Conservation (phyloP, 1,140 invertebrate species). For the Zaprionus ornatus region DNA sequence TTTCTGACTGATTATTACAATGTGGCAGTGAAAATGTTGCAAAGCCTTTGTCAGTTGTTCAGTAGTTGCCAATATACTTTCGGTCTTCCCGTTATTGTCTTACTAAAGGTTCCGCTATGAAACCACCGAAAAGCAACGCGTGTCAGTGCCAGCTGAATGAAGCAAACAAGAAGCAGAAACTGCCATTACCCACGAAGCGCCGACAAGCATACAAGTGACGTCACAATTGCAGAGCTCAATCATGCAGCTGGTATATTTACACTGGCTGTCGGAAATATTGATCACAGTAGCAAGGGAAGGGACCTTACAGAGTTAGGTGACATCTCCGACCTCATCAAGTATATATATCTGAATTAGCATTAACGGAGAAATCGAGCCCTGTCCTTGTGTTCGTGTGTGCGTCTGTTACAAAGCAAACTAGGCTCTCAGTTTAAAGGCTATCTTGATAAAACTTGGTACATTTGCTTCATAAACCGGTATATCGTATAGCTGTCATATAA, state of each 20-base stretch:
- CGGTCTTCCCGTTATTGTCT: slow-evolving; percentile 41
- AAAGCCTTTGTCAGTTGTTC: slow-evolving; percentile 8
- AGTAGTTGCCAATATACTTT: slow-evolving; percentile 58
- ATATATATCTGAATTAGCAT: too few relatives aligned
- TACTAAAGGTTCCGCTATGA: slow-evolving; percentile 32
- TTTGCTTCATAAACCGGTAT: too few relatives aligned
- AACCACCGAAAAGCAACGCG: slow-evolving; percentile 43
- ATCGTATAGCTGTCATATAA: too few relatives aligned
- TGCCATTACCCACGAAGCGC: slow-evolving; percentile 17
- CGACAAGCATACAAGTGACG: slow-evolving; percentile 18
- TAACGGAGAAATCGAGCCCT: too few relatives aligned
- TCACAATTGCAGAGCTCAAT: slow-evolving; percentile 8
- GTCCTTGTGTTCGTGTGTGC: too few relatives aligned
- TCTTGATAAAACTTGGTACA: too few relatives aligned
- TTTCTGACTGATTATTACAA: slow-evolving; percentile 17
- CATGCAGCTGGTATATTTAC: neutral
- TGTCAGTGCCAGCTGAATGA: slow-evolving; percentile 44
- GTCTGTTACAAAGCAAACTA: too few relatives aligned
- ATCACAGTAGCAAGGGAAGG: neutral
- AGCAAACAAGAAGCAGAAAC: slow-evolving; percentile 21
- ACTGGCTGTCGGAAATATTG: neutral
- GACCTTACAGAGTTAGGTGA: neutral
- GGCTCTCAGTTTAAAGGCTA: too few relatives aligned
- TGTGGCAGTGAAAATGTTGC: slow-evolving; percentile 36
- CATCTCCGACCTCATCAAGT: too few relatives aligned